Percentiles rank a stretch among this genome's conserved stretches.
phyloP scores from a whole-genome alignment of 2,113 vertebrate genomes.

The Pholis gunnellus region DNA sequence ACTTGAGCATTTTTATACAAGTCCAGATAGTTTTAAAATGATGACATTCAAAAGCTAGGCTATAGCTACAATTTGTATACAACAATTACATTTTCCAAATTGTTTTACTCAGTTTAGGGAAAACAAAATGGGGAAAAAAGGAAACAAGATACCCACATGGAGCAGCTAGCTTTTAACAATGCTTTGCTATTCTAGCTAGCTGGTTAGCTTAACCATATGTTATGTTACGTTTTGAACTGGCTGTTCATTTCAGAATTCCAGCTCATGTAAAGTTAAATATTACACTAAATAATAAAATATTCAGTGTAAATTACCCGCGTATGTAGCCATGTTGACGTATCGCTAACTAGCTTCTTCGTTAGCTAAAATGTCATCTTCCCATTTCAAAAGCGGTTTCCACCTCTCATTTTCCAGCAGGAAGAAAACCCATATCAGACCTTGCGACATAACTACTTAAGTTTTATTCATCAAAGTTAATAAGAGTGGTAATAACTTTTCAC shows the following conservation, averaged over 20 bases:
- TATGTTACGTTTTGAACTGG: background rate
- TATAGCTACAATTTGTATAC: background rate
- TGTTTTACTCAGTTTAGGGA: background rate
- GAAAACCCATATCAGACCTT: background rate
- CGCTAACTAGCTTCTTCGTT: background rate
- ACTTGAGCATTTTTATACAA: background rate
- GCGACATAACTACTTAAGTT: background rate
- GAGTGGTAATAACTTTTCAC: slow-evolving; percentile 39
- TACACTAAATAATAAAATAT: background rate
- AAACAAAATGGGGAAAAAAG: background rate
- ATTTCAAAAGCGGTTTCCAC: slow-evolving; percentile 1
- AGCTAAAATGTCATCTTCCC: background rate
- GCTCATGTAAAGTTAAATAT: background rate
- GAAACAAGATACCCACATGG: background rate
- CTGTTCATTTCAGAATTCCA: background rate
- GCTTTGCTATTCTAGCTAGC: slow-evolving; percentile 2
- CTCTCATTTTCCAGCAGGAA: slow-evolving; percentile 1
- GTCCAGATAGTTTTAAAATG: background rate
- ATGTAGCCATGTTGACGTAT: background rate
- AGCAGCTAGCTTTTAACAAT: background rate
- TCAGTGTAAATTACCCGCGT: background rate
- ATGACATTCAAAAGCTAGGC: background rate
- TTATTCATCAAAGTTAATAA: slow-evolving; percentile 45
- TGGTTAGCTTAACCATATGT: background rate
- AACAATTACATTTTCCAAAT: background rate